Base-by-base conservation (phyloP, 2,888 invertebrate species). In the Campaea margaritaria region DNA sequence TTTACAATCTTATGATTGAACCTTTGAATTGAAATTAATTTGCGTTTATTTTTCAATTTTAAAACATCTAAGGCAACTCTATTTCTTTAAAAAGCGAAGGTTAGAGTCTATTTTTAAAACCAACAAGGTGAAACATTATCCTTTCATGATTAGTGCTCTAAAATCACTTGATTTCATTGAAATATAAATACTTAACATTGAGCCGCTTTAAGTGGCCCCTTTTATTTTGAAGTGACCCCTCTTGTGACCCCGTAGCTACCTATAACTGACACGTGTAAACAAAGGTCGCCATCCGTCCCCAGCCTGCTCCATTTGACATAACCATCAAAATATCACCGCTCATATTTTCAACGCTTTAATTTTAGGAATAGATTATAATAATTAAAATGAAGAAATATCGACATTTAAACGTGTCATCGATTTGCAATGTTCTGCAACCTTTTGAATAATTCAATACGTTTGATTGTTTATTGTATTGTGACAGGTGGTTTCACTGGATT, bases 341-440 rank as follows among this genome's bases (percentile, higher is more conserved):
- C 28, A 28, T n/a, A 11, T n/a, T 38, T n/a, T 38, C 38, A n/a
- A 8, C 36, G 41, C 47, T n/a, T 42, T 21, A 48, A 21, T 21
- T 51, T 41, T 28, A 38, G 13, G 50, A 28, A 21, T 47, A 0
- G 0, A 58, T 53, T 52, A 38, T 44, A 48, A 48, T 58, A 52
- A 53, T 48, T 28, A 43, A 43, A 44, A 47, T 53, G 8, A 38
- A 44, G 43, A 58, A 48, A 43, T 43, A 51, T 58, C 43, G 54
- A 46, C 58, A 54, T 57, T 57, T 54, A 15, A 50, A 50, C 48
- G 14, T 46, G 16, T 47, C 57, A 54, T 58, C 41, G 51, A 56
- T 60, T 62, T 39, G 44, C 62, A 42, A 49, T 34, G 47, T 59
- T 58, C 50, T 41, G 45, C 45, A 50, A 60, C n/a, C 31, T 13